A percentile compares a stretch with the other conserved stretches of the same genome.
phyloP scores from a whole-genome alignment of 1,140 invertebrate genomes.

The Forficula auricularia region DNA sequence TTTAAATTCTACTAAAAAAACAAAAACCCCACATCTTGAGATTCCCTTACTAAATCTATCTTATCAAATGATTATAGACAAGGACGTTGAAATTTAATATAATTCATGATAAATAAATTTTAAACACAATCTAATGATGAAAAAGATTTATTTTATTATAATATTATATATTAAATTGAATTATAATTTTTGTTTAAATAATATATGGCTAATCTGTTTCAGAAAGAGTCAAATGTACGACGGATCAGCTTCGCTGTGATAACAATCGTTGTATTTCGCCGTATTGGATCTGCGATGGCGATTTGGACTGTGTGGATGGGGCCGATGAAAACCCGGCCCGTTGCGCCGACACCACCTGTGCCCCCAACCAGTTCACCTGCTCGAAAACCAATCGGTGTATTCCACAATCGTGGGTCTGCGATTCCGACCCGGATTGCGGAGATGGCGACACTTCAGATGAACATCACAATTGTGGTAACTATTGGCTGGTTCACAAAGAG shows the following conservation, averaged over 20 bases:
- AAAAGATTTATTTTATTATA: no score
- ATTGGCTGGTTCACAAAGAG: background rate
- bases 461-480: constrained; percentile 20
- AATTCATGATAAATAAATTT: no score
- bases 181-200: no score
- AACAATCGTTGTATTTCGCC: constrained; percentile 31
- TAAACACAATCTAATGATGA: no score
- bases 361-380: constrained; percentile 22
- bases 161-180: no score
- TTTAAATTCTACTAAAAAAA: no score
- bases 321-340: constrained; percentile 21
- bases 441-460: constrained; percentile 21
- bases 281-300: constrained; percentile 30
- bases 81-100: no score
- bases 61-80: no score
- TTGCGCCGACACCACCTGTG: constrained; percentile 21
- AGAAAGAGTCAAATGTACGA: constrained; percentile 20
- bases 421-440: constrained; percentile 19
- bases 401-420: constrained; percentile 21
- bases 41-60: no score
- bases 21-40: no score
- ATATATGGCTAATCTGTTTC: no score
- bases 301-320: constrained; percentile 26
- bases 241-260: constrained; percentile 32
- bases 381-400: constrained; percentile 20